Percentiles rank a stretch among this genome's conserved stretches.
Evolutionary conservation across 53 echinoderm and acorn worm species (phyloP).

Genomic region (Arbacia lixula): DNA sequence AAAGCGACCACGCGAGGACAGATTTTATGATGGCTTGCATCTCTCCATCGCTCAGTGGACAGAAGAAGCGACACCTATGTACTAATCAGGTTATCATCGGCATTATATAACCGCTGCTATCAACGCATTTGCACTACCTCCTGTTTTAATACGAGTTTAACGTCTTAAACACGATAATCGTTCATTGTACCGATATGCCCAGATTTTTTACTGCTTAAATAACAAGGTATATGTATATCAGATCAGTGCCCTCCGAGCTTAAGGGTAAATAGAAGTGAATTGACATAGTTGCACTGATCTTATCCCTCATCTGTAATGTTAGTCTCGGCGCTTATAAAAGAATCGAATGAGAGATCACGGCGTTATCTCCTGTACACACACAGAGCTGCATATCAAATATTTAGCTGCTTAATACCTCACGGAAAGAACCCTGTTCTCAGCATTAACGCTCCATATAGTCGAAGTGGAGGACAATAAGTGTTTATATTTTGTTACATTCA

Average conservation of each 20-base stretch:
- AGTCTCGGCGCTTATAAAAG: not conserved
- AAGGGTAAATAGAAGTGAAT: slow-evolving; percentile 18
- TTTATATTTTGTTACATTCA: too few relatives aligned
- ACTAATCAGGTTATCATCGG: slow-evolving; percentile 31
- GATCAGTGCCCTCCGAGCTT: not conserved
- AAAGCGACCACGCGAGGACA: not conserved
- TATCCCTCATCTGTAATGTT: slow-evolving; percentile 4
- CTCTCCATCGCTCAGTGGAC: not conserved
- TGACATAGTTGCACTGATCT: slow-evolving; percentile 15
- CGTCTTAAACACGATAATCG: too few relatives aligned
- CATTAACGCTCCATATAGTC: too few relatives aligned
- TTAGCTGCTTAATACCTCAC: slow-evolving; percentile 40
- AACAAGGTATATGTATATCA: not conserved
- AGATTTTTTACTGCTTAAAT: too few relatives aligned
- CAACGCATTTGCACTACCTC: slow-evolving; percentile 30
- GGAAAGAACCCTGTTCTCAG: too few relatives aligned
- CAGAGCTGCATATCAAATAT: slow-evolving; percentile 47
- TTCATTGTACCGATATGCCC: too few relatives aligned
- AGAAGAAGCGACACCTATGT: not conserved
- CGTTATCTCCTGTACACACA: slow-evolving; percentile 19
- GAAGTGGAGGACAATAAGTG: too few relatives aligned
- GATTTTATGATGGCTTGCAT: not conserved
- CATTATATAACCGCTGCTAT: slow-evolving; percentile 27
- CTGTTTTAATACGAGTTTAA: not conserved
- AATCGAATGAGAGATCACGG: not conserved